phyloP scores from a whole-genome alignment of 2,113 vertebrate genomes.

The Tricholaema leucomelas region DNA sequence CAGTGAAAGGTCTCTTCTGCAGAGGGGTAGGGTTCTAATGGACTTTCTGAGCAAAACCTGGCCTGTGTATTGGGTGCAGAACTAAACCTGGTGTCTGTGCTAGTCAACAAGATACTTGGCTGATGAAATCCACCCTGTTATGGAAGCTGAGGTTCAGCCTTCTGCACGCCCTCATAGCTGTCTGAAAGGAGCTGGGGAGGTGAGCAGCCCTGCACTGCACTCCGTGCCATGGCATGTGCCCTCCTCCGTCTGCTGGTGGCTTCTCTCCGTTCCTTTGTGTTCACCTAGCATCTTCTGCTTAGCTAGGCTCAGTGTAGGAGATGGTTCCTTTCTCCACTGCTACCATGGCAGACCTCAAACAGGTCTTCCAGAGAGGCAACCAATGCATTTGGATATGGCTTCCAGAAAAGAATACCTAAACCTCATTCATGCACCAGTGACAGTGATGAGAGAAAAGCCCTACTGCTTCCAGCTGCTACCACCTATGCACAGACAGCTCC shows the following conservation, averaged over 20 bases:
- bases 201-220: neutral
- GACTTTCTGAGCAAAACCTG: neutral
- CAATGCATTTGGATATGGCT: neutral
- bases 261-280: neutral
- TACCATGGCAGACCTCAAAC: neutral
- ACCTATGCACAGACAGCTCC: neutral
- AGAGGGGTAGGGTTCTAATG: neutral
- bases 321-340: neutral
- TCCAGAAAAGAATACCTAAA: neutral
- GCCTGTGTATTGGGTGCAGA: neutral
- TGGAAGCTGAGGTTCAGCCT: neutral
- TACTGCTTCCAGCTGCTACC: neutral
- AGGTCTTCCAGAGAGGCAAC: neutral
- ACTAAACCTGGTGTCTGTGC: neutral
- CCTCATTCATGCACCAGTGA: neutral
- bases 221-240: rapidly evolving
- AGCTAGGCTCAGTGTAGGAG: neutral
- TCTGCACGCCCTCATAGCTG: neutral
- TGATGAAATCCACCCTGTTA: neutral
- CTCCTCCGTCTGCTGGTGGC: neutral
- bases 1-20: neutral
- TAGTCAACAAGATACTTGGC: neutral
- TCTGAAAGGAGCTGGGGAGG: neutral
- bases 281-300: neutral
- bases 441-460: neutral